Evolutionary conservation across 2,113 vertebrate genomes (phyloP), one percentile per base, ranked within the genome.

Genomic region (Archilochus colubris): DNA sequence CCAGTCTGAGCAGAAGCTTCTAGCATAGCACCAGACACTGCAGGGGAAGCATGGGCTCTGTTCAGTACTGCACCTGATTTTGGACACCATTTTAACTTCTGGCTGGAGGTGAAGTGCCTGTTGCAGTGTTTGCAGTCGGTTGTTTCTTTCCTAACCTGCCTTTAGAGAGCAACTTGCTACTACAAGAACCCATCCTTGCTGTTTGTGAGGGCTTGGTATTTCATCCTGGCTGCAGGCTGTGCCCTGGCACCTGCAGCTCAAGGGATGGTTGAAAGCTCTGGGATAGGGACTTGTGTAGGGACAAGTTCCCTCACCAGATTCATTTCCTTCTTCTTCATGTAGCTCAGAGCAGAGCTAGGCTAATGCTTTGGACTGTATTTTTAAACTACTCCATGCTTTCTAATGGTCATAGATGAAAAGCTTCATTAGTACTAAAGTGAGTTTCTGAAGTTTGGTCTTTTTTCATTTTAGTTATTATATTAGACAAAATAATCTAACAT

Each of bases 1-100:
- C 30, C 27, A 5, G 36, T 5, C 36, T 15, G 22, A 6, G 3
- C 10, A 25, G 64, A 13, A 10, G 33, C 31, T 38, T 36, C 69
- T 4, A 2, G 28, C 24, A 1, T 0, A 12, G 59, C 7, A 59
- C 48, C 5, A 6, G 75, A 9, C 0, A 2, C 3, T 10, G 54
- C 58, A 58, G 43, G 4, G 12, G 46, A 5, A 30, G 38, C 4
- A 2, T 1, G 10, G 50, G 2, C 0, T 16, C 46, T 23, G n/a
- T 22, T 53, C 13, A 9, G 59, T 23, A 2, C 2, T 18, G 44
- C 18, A 28, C 14, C 53, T 44, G 27, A 22, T 2, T 61, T 36
- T 57, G 46, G 61, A 22, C n/a, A 51, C 10, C 46, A 36, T 21
- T 15, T 46, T 30, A 38, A 5, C 7, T 10, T 28, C 22, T 44